A percentile compares a stretch with the other conserved stretches of the same genome.
These are phyloP conservation scores for Borostomias antarcticus DNA, from an alignment of 2,797 vertebrate species.

Conservation along the genomic window DNA sequence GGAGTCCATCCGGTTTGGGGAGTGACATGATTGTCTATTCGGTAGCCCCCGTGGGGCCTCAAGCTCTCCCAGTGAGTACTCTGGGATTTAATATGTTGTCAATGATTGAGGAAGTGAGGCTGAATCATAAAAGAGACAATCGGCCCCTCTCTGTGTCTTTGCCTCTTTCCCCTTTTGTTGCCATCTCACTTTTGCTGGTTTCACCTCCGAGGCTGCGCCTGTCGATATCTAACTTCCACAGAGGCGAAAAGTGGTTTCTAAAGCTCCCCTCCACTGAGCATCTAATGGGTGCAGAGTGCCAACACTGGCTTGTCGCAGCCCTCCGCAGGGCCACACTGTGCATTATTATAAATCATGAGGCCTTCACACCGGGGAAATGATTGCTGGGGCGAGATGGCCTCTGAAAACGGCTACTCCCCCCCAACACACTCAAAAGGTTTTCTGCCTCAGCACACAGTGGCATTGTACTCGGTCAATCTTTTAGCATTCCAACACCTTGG, in stretches of 20 bases:
- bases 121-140: constrained; percentile 40
- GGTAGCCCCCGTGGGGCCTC: constrained; percentile 23
- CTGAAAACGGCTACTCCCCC: constrained; percentile 2
- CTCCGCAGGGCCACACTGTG: constrained; percentile 23
- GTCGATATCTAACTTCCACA: constrained; percentile 26
- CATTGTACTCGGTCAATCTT: constrained; percentile 34
- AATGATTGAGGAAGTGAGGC: constrained; percentile 43
- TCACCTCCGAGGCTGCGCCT: constrained; percentile 21
- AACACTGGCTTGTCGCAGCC: constrained; percentile 13
- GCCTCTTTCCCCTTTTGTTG: constrained; percentile 21
- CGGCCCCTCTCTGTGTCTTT: constrained; percentile 9
- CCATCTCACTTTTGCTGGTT: constrained; percentile 15
- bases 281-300: constrained; percentile 44
- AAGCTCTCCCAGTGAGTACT: constrained; percentile 39
- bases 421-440: constrained; percentile 20
- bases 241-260: constrained; percentile 38
- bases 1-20: constrained; percentile 31
- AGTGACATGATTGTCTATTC: constrained; percentile 40
- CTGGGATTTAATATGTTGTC: constrained; percentile 52
- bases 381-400: constrained; percentile 34
- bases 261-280: constrained; percentile 36
- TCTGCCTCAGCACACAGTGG: constrained; percentile 41
- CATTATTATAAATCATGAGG: constrained; percentile 50
- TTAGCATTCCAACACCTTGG: constrained; percentile 29
- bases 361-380: constrained; percentile 50